Evolutionary conservation across 2,113 vertebrate species (phyloP).

Genomic region (Ochotona princeps): DNA sequence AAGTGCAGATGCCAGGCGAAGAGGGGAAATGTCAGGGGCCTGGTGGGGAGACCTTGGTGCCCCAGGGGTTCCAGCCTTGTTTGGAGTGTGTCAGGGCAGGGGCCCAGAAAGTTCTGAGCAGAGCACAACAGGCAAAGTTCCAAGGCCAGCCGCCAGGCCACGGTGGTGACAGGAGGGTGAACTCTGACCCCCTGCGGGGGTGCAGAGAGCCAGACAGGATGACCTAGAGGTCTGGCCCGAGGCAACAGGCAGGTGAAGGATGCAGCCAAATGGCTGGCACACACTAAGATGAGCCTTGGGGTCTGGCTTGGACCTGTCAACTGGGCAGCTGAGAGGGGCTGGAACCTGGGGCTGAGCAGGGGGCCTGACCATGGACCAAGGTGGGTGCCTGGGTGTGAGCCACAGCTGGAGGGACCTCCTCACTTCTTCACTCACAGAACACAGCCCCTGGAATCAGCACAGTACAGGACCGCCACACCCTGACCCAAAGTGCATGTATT

Average conservation of each 20-base stretch:
- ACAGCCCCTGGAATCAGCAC: not conserved
- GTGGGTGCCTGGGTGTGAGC: not conserved
- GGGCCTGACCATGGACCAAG: not conserved
- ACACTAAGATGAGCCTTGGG: fast-evolving
- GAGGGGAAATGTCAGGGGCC: not conserved
- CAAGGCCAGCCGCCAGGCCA: not conserved
- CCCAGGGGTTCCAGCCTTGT: not conserved
- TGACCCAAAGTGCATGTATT: not conserved
- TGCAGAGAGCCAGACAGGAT: not conserved
- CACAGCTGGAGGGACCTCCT: not conserved
- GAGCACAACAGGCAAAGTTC: not conserved
- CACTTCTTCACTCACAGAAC: not conserved
- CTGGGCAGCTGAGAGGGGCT: not conserved
- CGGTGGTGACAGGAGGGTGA: not conserved
- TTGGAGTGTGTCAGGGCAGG: too few relatives aligned
- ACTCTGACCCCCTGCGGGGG: not conserved
- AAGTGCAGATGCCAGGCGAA: not conserved
- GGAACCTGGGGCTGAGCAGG: too few relatives aligned
- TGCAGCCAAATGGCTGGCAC: too few relatives aligned
- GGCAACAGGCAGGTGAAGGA: not conserved
- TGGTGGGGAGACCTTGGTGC: not conserved
- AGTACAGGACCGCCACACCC: not conserved
- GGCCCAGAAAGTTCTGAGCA: not conserved
- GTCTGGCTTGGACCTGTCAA: fast-evolving
- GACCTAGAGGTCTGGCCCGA: not conserved